Conservation (phyloP, 2,797 vertebrate species). For the Euthynnus affinis region DNA sequence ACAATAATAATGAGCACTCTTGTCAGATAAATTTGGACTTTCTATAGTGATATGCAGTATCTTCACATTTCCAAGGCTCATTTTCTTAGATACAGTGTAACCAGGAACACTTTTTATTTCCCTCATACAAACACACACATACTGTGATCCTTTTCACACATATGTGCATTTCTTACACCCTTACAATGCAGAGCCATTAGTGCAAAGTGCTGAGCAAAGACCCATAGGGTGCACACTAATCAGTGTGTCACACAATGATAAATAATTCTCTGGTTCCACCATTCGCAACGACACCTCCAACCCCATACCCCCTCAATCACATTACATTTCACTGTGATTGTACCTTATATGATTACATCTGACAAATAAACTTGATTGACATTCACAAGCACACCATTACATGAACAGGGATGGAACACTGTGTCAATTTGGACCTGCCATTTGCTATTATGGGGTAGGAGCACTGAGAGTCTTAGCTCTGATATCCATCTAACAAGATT, state of each 20-base stretch:
- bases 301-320: constrained; percentile 2
- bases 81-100: constrained; percentile 8
- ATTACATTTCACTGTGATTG: constrained; percentile 1
- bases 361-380: not conserved
- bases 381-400: constrained; percentile 22
- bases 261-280: constrained; percentile 69
- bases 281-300: constrained; percentile 9
- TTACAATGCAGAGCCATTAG: constrained; percentile 35
- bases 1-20: not conserved
- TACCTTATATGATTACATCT: no score
- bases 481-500: constrained; percentile 63
- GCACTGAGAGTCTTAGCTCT: constrained; percentile 33
- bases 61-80: not conserved
- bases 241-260: constrained; percentile 75
- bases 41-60: not conserved
- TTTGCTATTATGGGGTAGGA: constrained; percentile 50
- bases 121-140: not conserved
- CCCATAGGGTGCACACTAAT: constrained; percentile 69
- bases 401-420: constrained; percentile 33
- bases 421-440: constrained; percentile 61
- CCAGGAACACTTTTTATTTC: not conserved
- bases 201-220: constrained; percentile 66
- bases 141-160: constrained; percentile 12
- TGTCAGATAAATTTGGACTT: constrained; percentile 19
- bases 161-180: constrained; percentile 31